phyloP scores from a whole-genome alignment of 2,797 vertebrate genomes.

The Peromyscus nudipes region DNA sequence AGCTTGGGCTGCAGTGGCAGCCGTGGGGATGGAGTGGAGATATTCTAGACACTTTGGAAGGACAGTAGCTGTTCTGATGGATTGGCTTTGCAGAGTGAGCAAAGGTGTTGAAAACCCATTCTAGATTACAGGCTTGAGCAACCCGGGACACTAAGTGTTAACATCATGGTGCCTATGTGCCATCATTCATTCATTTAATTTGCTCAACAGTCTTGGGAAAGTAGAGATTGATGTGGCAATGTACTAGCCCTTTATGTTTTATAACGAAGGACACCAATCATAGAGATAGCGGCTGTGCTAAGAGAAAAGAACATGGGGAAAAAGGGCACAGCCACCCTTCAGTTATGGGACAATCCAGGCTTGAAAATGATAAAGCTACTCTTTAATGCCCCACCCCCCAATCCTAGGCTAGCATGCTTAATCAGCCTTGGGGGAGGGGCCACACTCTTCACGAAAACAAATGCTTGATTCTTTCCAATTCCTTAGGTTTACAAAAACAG shows the following conservation, averaged over 20 bases:
- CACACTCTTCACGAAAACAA: slow-evolving; percentile 38
- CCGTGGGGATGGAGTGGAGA: not conserved
- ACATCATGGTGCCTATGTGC: not conserved
- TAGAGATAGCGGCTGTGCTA: not conserved
- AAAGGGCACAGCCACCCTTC: not conserved
- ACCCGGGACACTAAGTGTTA: not conserved
- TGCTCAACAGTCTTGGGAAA: not conserved
- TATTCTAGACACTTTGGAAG: not conserved
- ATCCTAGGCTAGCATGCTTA: not conserved
- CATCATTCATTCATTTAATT: slow-evolving; percentile 46
- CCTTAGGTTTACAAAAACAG: slow-evolving; percentile 14
- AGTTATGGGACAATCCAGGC: not conserved
- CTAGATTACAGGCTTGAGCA: slow-evolving; percentile 41
- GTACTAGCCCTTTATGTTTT: not conserved
- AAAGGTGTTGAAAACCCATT: slow-evolving; percentile 41
- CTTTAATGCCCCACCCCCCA: not conserved
- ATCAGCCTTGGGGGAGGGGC: not conserved
- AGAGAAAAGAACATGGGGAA: not conserved
- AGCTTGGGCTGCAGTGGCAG: not conserved
- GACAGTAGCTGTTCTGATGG: not conserved
- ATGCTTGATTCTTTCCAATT: slow-evolving; percentile 37
- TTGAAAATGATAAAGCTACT: slow-evolving; percentile 49
- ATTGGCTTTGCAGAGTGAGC: not conserved
- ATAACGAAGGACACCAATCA: slow-evolving; percentile 29
- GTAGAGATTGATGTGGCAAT: not conserved